phyloP scores from a whole-genome alignment of 2,797 vertebrate species.

The Epinephelus coioides region DNA sequence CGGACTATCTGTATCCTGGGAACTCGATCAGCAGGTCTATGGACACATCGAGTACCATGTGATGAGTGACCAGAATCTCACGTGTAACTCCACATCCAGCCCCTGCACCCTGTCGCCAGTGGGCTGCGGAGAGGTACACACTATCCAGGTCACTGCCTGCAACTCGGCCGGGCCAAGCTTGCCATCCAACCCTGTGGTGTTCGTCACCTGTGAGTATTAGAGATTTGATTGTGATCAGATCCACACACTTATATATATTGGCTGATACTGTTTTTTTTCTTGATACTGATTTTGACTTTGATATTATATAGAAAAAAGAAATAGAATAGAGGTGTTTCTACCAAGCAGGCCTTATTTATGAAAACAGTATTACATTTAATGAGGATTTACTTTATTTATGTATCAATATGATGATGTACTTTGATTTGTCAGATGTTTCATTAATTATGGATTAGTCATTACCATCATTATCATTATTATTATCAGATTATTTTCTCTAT shows the following conservation, averaged over 20 bases:
- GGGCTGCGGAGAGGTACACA: constrained; percentile 86
- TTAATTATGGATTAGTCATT: too few relatives aligned
- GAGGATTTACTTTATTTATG: too few relatives aligned
- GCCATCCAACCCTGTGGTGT: constrained; percentile 78
- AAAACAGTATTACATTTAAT: too few relatives aligned
- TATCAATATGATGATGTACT: too few relatives aligned
- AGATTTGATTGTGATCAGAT: background rate
- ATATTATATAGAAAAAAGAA: too few relatives aligned
- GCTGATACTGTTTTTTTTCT: background rate
- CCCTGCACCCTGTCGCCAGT: constrained; percentile 85
- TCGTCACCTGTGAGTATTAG: constrained; percentile 88
- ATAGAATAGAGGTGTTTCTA: too few relatives aligned
- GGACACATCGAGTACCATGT: constrained; percentile 84
- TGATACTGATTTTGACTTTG: too few relatives aligned
- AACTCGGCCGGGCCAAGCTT: constrained; percentile 90
- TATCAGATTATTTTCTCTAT: too few relatives aligned
- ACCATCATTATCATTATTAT: too few relatives aligned
- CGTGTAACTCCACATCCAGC: constrained; percentile 82
- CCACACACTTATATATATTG: background rate
- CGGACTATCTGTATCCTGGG: constrained; percentile 86
- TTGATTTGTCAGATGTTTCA: too few relatives aligned
- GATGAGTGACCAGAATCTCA: constrained; percentile 74
- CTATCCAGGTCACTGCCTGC: constrained; percentile 83
- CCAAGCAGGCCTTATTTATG: too few relatives aligned
- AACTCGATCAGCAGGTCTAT: constrained; percentile 41